Conservation (phyloP, 2,113 vertebrate genomes). For the Solenodon paradoxus region DNA sequence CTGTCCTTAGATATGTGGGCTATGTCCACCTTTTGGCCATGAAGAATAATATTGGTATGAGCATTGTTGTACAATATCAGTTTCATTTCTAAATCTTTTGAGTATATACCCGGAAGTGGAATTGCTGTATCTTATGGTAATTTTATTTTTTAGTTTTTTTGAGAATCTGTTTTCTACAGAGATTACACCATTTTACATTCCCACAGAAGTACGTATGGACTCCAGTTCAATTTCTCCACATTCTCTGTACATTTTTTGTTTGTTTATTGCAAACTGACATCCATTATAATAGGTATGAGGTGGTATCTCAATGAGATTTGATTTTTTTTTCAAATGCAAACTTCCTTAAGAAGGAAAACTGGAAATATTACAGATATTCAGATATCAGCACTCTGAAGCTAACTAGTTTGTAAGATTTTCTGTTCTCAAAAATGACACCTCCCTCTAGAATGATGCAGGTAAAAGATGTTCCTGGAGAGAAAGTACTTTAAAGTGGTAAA, state of each 20-base stretch:
- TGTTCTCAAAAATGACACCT: not conserved
- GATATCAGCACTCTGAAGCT: not conserved
- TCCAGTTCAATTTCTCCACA: not conserved
- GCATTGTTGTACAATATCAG: not conserved
- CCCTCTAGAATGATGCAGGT: not conserved
- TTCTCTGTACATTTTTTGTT: not conserved
- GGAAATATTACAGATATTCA: not conserved
- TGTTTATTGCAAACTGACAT: not conserved
- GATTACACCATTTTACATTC: not conserved
- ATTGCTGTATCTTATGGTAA: no score
- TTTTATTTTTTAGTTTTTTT: not conserved
- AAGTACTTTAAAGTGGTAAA: not conserved
- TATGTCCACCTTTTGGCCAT: not conserved
- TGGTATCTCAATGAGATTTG: not conserved
- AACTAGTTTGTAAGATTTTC: not conserved
- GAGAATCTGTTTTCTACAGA: not conserved
- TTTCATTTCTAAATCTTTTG: not conserved
- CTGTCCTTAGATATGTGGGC: not conserved
- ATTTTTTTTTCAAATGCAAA: slow-evolving; percentile 7
- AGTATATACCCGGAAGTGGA: no score
- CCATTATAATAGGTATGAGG: not conserved
- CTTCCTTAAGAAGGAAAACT: slow-evolving; percentile 7
- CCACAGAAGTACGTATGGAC: not conserved
- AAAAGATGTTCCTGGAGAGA: not conserved
- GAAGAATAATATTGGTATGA: not conserved